Evolutionary conservation across 2,113 vertebrate species (phyloP).

Genomic region (Phylloscopus whistleri): DNA sequence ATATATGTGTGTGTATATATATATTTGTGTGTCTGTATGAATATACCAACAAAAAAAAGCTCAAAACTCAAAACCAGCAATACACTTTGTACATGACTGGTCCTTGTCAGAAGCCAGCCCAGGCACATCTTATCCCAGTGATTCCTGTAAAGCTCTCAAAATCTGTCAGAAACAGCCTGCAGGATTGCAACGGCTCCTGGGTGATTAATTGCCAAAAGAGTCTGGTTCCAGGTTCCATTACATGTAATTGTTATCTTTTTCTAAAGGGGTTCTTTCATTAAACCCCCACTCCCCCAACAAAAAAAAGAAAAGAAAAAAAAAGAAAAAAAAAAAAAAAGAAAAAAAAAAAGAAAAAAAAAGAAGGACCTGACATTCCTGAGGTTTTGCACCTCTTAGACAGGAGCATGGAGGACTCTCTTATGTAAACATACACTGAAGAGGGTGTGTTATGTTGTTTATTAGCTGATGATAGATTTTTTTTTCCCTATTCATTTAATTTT

Average conservation of each 20-base stretch:
- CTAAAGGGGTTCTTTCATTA: slow-evolving; percentile 62
- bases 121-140: slow-evolving; percentile 66
- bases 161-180: slow-evolving; percentile 72
- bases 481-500: neutral
- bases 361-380: slow-evolving; percentile 49
- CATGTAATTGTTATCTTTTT: slow-evolving; percentile 68
- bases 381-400: slow-evolving; percentile 60
- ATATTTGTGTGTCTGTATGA: neutral
- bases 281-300: neutral
- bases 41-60: neutral
- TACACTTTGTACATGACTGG: slow-evolving; percentile 42
- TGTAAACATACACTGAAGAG: slow-evolving; percentile 25
- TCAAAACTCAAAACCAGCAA: neutral
- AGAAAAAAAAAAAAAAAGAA: neutral
- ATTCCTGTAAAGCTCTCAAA: slow-evolving; percentile 69
- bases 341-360: neutral
- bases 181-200: slow-evolving; percentile 67
- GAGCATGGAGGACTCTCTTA: slow-evolving; percentile 26
- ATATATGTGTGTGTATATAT: neutral
- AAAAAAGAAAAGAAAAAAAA: neutral
- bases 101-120: slow-evolving; percentile 69
- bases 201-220: slow-evolving; percentile 70
- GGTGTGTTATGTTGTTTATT: slow-evolving; percentile 43
- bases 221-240: slow-evolving; percentile 70
- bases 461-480: slow-evolving; percentile 25